Percentiles rank a stretch among this genome's conserved stretches.
Conservation (phyloP, 2,888 invertebrate genomes). For the Lacanobia oleracea region DNA sequence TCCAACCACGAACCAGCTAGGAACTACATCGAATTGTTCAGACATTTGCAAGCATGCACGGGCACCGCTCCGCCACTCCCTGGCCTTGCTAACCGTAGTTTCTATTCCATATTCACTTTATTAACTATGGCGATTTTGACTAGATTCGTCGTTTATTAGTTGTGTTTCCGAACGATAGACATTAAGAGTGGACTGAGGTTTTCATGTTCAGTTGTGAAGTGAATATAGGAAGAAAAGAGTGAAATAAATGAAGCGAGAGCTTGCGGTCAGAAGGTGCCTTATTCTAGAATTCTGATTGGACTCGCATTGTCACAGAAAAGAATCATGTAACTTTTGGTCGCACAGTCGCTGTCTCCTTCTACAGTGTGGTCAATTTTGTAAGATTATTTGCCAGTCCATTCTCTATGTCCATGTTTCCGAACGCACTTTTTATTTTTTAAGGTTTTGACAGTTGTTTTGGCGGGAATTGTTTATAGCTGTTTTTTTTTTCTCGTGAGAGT, state of each 20-base stretch:
- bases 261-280: background rate
- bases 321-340: background rate
- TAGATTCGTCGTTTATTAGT: slow-evolving; percentile 71
- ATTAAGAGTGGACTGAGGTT: background rate
- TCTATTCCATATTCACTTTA: slow-evolving; percentile 77
- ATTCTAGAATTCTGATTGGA: no score
- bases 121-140: slow-evolving; percentile 73
- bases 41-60: slow-evolving; percentile 82
- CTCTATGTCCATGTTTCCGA: slow-evolving; percentile 35
- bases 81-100: slow-evolving; percentile 68
- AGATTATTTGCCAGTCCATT: background rate
- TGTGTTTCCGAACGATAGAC: slow-evolving; percentile 28
- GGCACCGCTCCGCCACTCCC: slow-evolving; percentile 70
- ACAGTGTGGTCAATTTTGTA: background rate
- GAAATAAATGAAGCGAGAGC: background rate
- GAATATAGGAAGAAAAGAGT: background rate
- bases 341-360: background rate
- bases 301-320: no score
- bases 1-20: slow-evolving; percentile 82
- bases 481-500: slow-evolving; percentile 1
- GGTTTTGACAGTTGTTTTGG: slow-evolving; percentile 59
- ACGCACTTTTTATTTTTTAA: slow-evolving; percentile 35
- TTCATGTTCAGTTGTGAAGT: background rate
- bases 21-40: slow-evolving; percentile 91
- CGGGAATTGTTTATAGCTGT: slow-evolving; percentile 40